Conservation (phyloP, 2,888 invertebrate species). For the Lapara coniferarum region DNA sequence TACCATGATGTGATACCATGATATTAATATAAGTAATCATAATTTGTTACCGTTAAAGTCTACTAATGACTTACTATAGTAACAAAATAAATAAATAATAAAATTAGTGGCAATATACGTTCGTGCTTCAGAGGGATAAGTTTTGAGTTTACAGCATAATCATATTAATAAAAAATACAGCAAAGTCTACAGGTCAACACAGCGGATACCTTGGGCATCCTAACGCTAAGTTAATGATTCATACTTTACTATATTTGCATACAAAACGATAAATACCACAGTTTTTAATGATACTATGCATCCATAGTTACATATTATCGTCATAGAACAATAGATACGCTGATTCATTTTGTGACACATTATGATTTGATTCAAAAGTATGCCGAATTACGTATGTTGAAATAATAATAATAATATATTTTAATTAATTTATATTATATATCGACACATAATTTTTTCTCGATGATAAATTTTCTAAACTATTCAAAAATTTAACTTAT, state of each 20-base stretch:
- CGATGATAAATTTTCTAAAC: conserved; percentile 38
- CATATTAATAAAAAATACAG: conserved; percentile 51
- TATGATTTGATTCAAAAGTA: conserved; percentile 61
- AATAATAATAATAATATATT: conserved; percentile 39
- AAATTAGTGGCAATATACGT: conserved; percentile 52
- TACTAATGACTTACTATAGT: conserved; percentile 20
- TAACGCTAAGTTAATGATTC: conserved; percentile 80
- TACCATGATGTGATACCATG: conserved; percentile 51
- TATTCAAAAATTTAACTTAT: conserved; percentile 30
- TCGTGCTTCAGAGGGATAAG: conserved; percentile 71
- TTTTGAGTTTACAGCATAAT: conserved; percentile 76
- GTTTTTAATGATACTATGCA: conserved; percentile 73
- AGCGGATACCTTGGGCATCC: conserved; percentile 81
- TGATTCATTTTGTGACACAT: conserved; percentile 65
- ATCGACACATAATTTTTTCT: conserved; percentile 37
- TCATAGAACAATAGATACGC: conserved; percentile 61
- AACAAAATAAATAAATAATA: conserved; percentile 23
- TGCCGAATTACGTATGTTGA: conserved; percentile 62
- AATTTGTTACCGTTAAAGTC: conserved; percentile 13
- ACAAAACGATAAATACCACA: conserved; percentile 73
- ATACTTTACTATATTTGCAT: conserved; percentile 79
- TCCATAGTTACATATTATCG: conserved; percentile 67
- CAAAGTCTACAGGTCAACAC: conserved; percentile 77
- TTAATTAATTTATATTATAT: conserved; percentile 43
- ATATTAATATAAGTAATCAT: conserved; percentile 34